Evolutionary conservation across 2,888 invertebrate species (phyloP), one percentile per base, ranked within the genome.

Genomic region (Ectemnius lituratus): DNA sequence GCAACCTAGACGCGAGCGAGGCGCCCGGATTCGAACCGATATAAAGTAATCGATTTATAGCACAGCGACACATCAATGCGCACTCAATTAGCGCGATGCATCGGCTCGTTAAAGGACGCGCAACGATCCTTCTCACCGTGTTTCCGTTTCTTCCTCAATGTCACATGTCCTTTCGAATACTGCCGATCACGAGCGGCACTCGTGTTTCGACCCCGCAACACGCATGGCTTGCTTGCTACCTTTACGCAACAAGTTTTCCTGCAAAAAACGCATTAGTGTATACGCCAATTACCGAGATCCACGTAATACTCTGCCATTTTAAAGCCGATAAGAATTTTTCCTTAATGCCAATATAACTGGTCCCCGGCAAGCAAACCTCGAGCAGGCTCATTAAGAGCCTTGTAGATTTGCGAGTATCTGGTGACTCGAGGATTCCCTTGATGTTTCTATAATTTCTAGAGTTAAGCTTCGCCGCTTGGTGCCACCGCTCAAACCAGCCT

Each of bases 21-120:
- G 62, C 58, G n/a, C 20, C 37, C 16, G 18, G 58, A 75, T 81
- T 68, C 76, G 70, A 64, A 28, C 58, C 70, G 67, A 70, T 72
- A 76, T 81, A 82, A 84, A 84, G 80, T 80, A 83, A 84, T 85
- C 81, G 83, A 83, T 85, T 84, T 82, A 80, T 76, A 73, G 66
- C 49, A 37, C 70, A 71, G 72, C 75, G 79, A 84, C 84, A 74
- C 82, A 84, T 83, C 83, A 84, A 82, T 84, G 82, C 79, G 62
- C 73, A 80, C 76, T 84, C 84, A 85, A 87, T 87, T 88, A 85
- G 84, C 80, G 77, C 79, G 70, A 56, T 62, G 68, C 72, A 79
- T 80, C 76, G 82, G 76, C 71, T 80, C 76, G 72, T 81, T 78
- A 76, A 75, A 72, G 76, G 62, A 6, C 47, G 57, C 16, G 14